Conservation (phyloP, 2,797 vertebrate genomes). For the Chrosomus eos region DNA sequence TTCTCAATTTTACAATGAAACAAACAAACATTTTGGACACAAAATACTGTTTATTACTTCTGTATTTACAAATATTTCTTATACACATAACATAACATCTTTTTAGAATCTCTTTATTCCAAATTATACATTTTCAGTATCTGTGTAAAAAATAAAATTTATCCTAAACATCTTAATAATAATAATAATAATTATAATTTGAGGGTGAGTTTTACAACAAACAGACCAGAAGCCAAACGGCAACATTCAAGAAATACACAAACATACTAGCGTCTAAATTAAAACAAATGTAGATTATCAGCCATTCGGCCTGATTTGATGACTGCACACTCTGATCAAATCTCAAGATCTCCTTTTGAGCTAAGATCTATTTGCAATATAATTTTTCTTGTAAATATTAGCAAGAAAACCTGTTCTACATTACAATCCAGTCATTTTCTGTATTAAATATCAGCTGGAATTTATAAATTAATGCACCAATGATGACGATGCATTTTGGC, state of each 20-base stretch:
- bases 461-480: not conserved
- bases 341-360: not conserved
- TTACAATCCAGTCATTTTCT: not conserved
- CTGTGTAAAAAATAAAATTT: constrained; percentile 55
- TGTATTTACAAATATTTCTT: constrained; percentile 61
- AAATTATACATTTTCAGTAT: constrained; percentile 54
- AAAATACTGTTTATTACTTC: constrained; percentile 58
- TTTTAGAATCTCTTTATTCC: constrained; percentile 55
- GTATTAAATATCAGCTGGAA: not conserved
- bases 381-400: not conserved
- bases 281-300: constrained; percentile 11
- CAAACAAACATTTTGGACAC: constrained; percentile 11
- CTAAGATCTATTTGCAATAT: not conserved
- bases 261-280: constrained; percentile 16
- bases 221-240: constrained; percentile 31
- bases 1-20: not conserved
- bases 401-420: not conserved
- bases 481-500: not conserved
- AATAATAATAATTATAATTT: constrained; percentile 8
- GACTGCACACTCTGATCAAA: constrained; percentile 1
- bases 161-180: constrained; percentile 28
- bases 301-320: constrained; percentile 1
- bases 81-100: constrained; percentile 48
- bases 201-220: constrained; percentile 34
- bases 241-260: constrained; percentile 29